Conservation (phyloP, 2,888 invertebrate species). For the Leptinotarsa rubiginosa region DNA sequence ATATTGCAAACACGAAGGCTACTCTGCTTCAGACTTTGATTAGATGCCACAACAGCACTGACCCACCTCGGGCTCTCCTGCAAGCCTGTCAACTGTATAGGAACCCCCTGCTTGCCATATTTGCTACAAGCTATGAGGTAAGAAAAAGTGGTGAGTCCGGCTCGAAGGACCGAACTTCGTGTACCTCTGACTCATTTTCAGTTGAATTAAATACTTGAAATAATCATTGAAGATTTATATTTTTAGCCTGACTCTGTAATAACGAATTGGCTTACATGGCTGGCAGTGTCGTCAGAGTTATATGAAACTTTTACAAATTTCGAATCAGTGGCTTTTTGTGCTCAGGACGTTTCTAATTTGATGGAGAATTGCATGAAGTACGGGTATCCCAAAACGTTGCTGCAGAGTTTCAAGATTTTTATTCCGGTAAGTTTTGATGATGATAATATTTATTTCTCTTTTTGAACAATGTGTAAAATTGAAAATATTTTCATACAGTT, state of each 20-base stretch:
- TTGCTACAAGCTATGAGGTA: slow-evolving; percentile 80
- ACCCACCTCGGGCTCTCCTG: slow-evolving; percentile 75
- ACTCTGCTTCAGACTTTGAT: slow-evolving; percentile 73
- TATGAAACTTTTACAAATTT: slow-evolving; percentile 46
- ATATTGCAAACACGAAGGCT: slow-evolving; percentile 61
- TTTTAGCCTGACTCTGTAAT: slow-evolving; percentile 74
- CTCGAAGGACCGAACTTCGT: background rate
- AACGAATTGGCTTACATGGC: slow-evolving; percentile 73
- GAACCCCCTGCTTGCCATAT: slow-evolving; percentile 74
- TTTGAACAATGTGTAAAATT: no score
- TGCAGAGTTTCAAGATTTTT: slow-evolving; percentile 77
- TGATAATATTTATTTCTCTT: no score
- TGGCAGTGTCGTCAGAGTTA: slow-evolving; percentile 60
- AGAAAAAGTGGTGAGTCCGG: slow-evolving; percentile 33
- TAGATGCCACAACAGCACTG: slow-evolving; percentile 76
- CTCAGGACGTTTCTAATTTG: slow-evolving; percentile 60
- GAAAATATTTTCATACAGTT: no score
- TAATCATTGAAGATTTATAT: slow-evolving; percentile 33
- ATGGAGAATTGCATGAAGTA: slow-evolving; percentile 69
- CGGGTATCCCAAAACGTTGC: slow-evolving; percentile 72
- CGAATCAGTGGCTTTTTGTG: slow-evolving; percentile 49
- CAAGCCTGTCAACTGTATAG: slow-evolving; percentile 71
- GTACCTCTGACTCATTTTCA: no score
- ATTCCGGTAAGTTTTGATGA: slow-evolving; percentile 69
- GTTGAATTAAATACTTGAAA: background rate